Base-by-base conservation (phyloP, 2,888 invertebrate species). In the Ormyrus labotus region DNA sequence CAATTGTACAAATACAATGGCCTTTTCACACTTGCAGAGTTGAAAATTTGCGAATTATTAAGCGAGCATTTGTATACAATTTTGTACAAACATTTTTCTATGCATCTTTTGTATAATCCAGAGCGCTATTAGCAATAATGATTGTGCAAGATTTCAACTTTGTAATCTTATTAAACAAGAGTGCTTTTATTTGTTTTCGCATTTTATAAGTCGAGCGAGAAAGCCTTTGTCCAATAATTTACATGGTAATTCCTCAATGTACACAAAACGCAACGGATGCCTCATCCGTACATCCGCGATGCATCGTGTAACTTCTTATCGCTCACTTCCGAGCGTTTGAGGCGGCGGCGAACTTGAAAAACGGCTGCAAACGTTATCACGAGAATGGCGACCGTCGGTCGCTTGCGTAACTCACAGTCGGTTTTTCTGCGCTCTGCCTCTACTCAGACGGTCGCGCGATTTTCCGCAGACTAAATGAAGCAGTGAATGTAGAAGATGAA, bases 181-280 rank as follows among this genome's bases (percentile, higher is more conserved):
- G 76, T 69, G 78, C 73, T 82, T 71, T 83, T 47, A 69, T 65
- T 45, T 61, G 13, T 19, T 63, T 71, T 70, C 60, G 57, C 68
- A 80, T 65, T 58, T 50, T 72, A 47, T 51, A 13, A 48, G 11
- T 48, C 4, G 5, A 53, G 19, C 8, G 8, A 72, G 19, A 73
- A 48, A 63, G 5, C 11, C 45, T 55, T 74, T 74, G 74, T 78
- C 74, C 77, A 71, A 81, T 78, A 71, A 75, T 78, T 74, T 77
- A 70, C 78, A 78, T 78, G 60, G 60, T 19, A 60, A 60, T 74
- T 53, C 70, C 19, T 58, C 57, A 8, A 67, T 68, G n/a, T 68
- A 69, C 9, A 55, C 55, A 61, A 70, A 70, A 53, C 48, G 72
- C 13, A 67, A 34, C 51, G 11, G 65, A 70, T 74, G 65, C 60